These are phyloP conservation scores for Diplosoma virens DNA, from an alignment of 23 tunicate species.

Conservation along the genomic window DNA sequence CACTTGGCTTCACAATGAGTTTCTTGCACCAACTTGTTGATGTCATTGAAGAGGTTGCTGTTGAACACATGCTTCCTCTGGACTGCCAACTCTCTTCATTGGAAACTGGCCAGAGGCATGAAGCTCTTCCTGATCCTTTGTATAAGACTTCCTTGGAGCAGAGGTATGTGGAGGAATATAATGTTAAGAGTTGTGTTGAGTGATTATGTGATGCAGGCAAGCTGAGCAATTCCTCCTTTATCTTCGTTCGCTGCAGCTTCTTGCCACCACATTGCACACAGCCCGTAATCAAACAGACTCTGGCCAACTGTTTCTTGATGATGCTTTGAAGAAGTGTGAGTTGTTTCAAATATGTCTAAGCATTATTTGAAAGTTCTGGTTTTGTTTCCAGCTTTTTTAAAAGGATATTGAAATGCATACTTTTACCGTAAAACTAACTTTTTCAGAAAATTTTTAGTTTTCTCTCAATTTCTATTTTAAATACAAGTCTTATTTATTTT, in stretches of 20 bases:
- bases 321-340: constrained; percentile 48
- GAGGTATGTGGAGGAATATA: too few species aligned
- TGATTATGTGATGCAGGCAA: constrained; percentile 44
- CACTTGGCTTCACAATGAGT: too few species aligned
- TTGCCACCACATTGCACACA: constrained; percentile 82
- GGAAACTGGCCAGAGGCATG: constrained; percentile 15
- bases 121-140: constrained; percentile 40
- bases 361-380: too few species aligned
- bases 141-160: constrained; percentile 44
- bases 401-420: too few species aligned
- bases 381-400: too few species aligned
- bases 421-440: too few species aligned
- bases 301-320: constrained; percentile 34
- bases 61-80: constrained; percentile 47
- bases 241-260: constrained; percentile 69
- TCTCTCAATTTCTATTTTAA: too few species aligned
- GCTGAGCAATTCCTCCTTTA: constrained; percentile 76
- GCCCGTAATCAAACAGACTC: constrained; percentile 59
- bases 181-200: too few species aligned
- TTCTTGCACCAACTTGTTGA: constrained; percentile 56
- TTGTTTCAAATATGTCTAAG: too few species aligned
- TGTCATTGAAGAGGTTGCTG: constrained; percentile 59
- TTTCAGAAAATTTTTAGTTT: too few species aligned
- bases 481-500: too few species aligned
- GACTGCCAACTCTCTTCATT: constrained; percentile 24